Evolutionary conservation across 2,113 vertebrate species (phyloP), one percentile per base, ranked within the genome.

Genomic region (Casuarius casuarius): DNA sequence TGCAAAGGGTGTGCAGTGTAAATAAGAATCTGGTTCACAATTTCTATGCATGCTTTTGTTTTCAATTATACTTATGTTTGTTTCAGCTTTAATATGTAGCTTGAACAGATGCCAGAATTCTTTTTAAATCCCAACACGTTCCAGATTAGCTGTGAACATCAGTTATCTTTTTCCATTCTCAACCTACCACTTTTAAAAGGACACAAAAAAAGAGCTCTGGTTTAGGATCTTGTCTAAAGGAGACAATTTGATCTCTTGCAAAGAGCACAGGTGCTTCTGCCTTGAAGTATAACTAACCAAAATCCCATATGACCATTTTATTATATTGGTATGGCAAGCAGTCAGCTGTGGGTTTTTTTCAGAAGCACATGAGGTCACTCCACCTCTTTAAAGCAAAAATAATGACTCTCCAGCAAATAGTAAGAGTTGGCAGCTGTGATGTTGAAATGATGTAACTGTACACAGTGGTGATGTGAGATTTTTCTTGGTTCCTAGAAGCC

Each of bases 401-500:
- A 92, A 92, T 80, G 67, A 73, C 74, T 86, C 81, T 91, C 18
- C 73, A 72, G 84, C 70, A 97, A 87, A 86, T 10, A 93, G 68
- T 56, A 71, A 92, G 90, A 84, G 70, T 83, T 96, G 95, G 97
- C 95, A 96, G 85, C 80, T 77, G 82, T 68, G 82, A 94, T 94
- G 76, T 26, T 89, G 92, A 87, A 67, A 85, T 97, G 95, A 97
- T 95, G 94, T 96, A 97, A 94, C 46, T 85, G 89, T 90, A 84
- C 93, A 96, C 84, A 96, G 90, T 22, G 46, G 91, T 88, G 91
- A 95, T 94, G 93, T 84, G 95, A 96, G 85, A 80, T 94, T 94
- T 97, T 90, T 95, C 94, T 90, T 92, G 90, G 84, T 97, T 95
- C 93, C 81, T 94, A 94, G 95, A 97, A 96, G 87, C 94, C 91